These are phyloP conservation scores for Seira ritae DNA, from an alignment of 2,888 invertebrate genomes.

Conservation along the genomic window DNA sequence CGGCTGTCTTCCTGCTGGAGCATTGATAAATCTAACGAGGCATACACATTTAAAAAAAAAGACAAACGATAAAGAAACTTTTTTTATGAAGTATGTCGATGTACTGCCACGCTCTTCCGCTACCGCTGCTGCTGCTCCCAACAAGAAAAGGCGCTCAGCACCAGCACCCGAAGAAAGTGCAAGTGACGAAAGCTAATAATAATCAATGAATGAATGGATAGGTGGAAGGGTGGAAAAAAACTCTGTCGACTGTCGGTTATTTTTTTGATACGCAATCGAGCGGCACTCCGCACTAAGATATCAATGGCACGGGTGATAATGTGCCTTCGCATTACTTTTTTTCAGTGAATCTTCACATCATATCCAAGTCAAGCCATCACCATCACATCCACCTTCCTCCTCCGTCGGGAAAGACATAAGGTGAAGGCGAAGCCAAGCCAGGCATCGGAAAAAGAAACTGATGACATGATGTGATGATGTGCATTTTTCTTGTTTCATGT, in stretches of 20 bases:
- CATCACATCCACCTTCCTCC: constrained; percentile 48
- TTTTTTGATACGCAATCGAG: constrained; percentile 17
- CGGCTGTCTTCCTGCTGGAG: constrained; percentile 35
- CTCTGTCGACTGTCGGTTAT: constrained; percentile 35
- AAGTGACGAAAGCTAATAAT: constrained; percentile 63
- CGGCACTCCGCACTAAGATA: constrained; percentile 31
- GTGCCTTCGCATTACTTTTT: constrained; percentile 17
- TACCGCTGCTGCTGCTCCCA: not conserved
- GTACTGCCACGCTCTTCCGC: constrained; percentile 10
- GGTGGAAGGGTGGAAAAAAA: constrained; percentile 22
- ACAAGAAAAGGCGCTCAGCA: too few relatives aligned
- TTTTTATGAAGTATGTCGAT: not conserved
- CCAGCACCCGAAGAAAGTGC: constrained; percentile 44
- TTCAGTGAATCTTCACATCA: not conserved
- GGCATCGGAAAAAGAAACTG: constrained; percentile 31
- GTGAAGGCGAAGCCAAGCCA: too few relatives aligned
- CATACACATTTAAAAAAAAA: constrained; percentile 38
- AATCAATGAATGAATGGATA: constrained; percentile 30
- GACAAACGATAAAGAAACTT: constrained; percentile 19
- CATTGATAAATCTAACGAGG: constrained; percentile 60
- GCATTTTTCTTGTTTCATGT: constrained; percentile 60
- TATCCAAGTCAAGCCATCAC: not conserved
- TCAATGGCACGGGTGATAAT: constrained; percentile 53
- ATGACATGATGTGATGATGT: constrained; percentile 63
- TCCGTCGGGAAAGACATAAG: constrained; percentile 19